Conservation (phyloP, 2,113 vertebrate species). For the Eptesicus fuscus region DNA sequence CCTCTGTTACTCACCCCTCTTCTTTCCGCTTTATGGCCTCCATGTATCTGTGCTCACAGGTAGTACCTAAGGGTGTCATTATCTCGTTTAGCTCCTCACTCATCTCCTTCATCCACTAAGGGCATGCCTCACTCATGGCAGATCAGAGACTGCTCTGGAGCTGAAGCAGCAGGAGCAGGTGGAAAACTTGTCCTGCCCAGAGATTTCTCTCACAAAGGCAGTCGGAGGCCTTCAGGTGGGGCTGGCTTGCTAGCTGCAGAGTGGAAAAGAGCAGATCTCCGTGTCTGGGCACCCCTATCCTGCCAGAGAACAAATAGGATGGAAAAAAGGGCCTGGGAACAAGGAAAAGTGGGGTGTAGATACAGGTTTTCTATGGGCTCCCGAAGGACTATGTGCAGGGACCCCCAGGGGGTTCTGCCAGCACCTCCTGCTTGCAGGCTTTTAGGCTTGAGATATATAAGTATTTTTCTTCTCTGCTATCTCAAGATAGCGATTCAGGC, state of each 20-base stretch:
- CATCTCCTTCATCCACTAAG: background rate
- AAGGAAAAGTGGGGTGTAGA: background rate
- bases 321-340: background rate
- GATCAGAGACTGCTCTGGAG: background rate
- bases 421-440: background rate
- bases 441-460: background rate
- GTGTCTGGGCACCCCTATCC: background rate
- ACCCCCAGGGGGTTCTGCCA: background rate
- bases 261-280: background rate
- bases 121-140: background rate
- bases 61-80: background rate
- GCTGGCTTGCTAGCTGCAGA: background rate
- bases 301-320: background rate
- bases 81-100: background rate
- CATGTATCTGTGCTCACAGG: background rate
- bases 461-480: background rate
- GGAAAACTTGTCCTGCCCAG: background rate
- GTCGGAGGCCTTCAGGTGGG: background rate
- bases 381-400: background rate
- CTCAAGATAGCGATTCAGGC: background rate
- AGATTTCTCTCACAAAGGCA: background rate
- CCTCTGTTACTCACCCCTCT: background rate
- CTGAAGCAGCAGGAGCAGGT: background rate
- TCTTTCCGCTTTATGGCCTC: background rate
- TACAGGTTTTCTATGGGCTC: background rate